These are phyloP conservation scores for Rhogogaster chlorosoma DNA, from an alignment of 2,888 invertebrate genomes.

Conservation along the genomic window DNA sequence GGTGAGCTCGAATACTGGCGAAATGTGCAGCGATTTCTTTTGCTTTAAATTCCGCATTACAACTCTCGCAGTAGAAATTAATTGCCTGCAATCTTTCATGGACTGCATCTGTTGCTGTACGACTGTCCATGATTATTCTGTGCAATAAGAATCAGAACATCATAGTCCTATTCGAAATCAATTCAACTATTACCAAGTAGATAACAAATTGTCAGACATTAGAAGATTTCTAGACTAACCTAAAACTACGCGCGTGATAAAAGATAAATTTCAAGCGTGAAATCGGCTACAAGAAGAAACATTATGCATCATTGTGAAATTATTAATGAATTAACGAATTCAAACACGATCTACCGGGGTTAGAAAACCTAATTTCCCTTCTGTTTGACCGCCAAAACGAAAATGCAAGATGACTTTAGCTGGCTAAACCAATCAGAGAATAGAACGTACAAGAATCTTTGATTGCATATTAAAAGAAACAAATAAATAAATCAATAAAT, in stretches of 20 bases:
- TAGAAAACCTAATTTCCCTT: neutral
- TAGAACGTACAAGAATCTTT: neutral
- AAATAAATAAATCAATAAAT: neutral
- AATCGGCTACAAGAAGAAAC: neutral
- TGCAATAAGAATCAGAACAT: neutral
- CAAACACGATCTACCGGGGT: neutral
- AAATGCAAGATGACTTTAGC: neutral
- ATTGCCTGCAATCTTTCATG: constrained; percentile 67
- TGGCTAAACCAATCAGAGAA: constrained; percentile 10
- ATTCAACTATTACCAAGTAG: neutral
- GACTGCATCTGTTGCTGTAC: constrained; percentile 71
- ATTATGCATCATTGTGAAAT: neutral
- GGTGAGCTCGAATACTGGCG: constrained; percentile 61
- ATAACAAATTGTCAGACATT: neutral
- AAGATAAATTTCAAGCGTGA: neutral
- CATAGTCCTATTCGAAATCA: neutral
- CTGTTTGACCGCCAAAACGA: neutral
- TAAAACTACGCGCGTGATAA: neutral
- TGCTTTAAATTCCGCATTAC: constrained; percentile 63
- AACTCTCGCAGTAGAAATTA: constrained; percentile 67
- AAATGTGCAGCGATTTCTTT: constrained; percentile 69
- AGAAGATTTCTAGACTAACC: neutral
- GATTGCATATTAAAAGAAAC: neutral
- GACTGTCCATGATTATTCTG: constrained; percentile 22
- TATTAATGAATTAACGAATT: neutral